Conservation (phyloP, 30 jellyfish, hydroid and myxozoan species). For the Clytia hemisphaerica region DNA sequence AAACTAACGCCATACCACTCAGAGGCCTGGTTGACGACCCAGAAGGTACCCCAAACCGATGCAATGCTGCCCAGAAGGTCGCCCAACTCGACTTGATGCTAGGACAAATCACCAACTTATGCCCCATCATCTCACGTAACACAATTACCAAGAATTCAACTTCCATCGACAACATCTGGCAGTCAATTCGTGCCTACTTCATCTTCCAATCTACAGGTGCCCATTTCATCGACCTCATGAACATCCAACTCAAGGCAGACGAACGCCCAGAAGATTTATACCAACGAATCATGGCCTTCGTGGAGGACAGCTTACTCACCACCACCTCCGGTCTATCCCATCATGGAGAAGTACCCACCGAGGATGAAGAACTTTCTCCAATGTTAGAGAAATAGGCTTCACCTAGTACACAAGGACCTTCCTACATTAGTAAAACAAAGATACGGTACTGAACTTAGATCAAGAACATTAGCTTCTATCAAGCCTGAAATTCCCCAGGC, state of each 20-base stretch:
- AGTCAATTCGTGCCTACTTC: background rate
- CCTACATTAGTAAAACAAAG: slow-evolving; percentile 26
- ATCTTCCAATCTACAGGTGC: background rate
- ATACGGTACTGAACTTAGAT: slow-evolving; percentile 18
- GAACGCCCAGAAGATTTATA: slow-evolving; percentile 25
- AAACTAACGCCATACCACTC: background rate
- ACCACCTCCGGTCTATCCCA: slow-evolving; percentile 11
- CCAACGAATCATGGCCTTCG: slow-evolving; percentile 30
- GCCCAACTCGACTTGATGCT: background rate
- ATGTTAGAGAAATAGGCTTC: slow-evolving; percentile 33
- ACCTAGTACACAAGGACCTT: slow-evolving; percentile 9
- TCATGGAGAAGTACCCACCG: background rate
- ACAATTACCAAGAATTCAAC: background rate
- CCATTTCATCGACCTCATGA: background rate
- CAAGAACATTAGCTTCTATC: slow-evolving; percentile 20
- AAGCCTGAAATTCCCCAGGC: slow-evolving; percentile 51
- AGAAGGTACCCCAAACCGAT: background rate
- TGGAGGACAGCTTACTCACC: slow-evolving; percentile 16
- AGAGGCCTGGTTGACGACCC: background rate
- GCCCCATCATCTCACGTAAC: no score
- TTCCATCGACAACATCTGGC: background rate
- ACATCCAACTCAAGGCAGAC: background rate
- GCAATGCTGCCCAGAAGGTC: background rate
- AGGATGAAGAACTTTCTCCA: slow-evolving; percentile 23
- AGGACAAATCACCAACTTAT: slow-evolving; percentile 10